Conservation (phyloP, 2,113 vertebrate genomes). For the Turnix velox region DNA sequence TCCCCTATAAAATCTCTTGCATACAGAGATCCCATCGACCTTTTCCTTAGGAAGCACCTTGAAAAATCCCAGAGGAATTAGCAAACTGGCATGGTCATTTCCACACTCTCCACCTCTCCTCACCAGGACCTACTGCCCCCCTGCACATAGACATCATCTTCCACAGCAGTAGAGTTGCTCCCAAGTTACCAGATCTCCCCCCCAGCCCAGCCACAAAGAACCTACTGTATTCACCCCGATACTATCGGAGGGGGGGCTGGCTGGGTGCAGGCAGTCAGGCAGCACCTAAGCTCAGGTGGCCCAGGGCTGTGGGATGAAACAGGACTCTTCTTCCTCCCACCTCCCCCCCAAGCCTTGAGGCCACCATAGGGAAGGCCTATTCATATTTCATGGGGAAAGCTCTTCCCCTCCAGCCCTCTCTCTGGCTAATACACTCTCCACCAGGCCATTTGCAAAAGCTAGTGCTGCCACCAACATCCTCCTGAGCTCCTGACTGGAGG, state of each 20-base stretch:
- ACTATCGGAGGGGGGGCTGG: slow-evolving; percentile 59
- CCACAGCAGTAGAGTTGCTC: slow-evolving; percentile 48
- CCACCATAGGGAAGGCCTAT: not conserved
- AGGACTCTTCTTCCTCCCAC: slow-evolving; percentile 24
- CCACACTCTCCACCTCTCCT: no score
- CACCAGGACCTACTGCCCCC: not conserved
- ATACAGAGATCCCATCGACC: not conserved
- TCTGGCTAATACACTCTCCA: not conserved
- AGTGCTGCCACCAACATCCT: not conserved
- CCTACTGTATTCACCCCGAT: slow-evolving; percentile 53
- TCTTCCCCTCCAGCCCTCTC: not conserved
- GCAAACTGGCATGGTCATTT: slow-evolving; percentile 30
- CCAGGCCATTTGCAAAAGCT: not conserved
- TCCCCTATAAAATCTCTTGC: not conserved
- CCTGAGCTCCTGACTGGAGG: slow-evolving; percentile 1
- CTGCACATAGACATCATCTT: slow-evolving; percentile 27
- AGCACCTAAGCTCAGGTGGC: slow-evolving; percentile 73
- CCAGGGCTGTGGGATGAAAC: slow-evolving; percentile 59
- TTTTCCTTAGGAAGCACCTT: slow-evolving; percentile 25
- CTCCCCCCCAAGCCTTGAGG: slow-evolving; percentile 32
- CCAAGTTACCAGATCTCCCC: slow-evolving; percentile 71
- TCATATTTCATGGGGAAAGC: not conserved
- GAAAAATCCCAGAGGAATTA: slow-evolving; percentile 38
- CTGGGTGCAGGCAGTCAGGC: slow-evolving; percentile 32
- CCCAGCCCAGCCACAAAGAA: slow-evolving; percentile 71